A percentile compares a stretch with the other conserved stretches of the same genome.
phyloP scores from a whole-genome alignment of 2,113 vertebrate genomes.

The Tetraodon nigroviridis region DNA sequence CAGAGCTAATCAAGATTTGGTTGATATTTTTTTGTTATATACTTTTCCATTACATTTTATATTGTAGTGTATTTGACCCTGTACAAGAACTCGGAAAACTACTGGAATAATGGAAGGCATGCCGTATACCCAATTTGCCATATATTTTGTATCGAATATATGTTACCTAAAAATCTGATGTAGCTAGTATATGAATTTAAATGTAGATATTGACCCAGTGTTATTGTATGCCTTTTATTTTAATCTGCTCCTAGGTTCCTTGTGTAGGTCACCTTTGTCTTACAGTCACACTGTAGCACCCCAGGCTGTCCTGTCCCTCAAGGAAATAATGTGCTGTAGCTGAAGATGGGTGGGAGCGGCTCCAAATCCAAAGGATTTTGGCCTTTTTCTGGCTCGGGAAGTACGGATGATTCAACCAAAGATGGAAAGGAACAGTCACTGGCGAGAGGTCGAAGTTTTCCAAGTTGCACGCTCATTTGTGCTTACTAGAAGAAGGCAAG shows the following conservation, averaged over 20 bases:
- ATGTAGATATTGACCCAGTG: neutral
- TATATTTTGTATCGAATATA: neutral
- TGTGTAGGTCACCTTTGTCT: slow-evolving; percentile 16
- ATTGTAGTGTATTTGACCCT: neutral
- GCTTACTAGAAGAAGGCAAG: slow-evolving; percentile 88
- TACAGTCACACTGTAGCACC: slow-evolving; percentile 39
- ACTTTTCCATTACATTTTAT: too few relatives aligned
- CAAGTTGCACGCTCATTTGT: slow-evolving; percentile 84
- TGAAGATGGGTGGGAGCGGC: slow-evolving; percentile 89
- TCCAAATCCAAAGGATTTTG: slow-evolving; percentile 90
- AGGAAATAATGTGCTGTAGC: slow-evolving; percentile 78
- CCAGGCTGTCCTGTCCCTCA: slow-evolving; percentile 50
- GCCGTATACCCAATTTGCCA: too few relatives aligned
- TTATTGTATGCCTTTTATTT: neutral
- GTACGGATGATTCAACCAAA: slow-evolving; percentile 71
- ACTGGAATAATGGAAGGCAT: too few relatives aligned
- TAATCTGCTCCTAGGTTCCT: neutral
- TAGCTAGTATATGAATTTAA: neutral
- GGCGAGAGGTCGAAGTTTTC: slow-evolving; percentile 75
- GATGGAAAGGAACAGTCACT: slow-evolving; percentile 80
- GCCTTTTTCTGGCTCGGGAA: slow-evolving; percentile 84
- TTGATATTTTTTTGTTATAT: neutral
- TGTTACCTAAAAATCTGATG: neutral
- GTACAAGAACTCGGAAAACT: too few relatives aligned
- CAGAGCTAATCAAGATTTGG: neutral